Percentiles rank a stretch among this genome's conserved stretches.
Evolutionary conservation across 30 jellyfish, hydroid and myxozoan species (phyloP).

Genomic region (Haliclystus octoradiatus): DNA sequence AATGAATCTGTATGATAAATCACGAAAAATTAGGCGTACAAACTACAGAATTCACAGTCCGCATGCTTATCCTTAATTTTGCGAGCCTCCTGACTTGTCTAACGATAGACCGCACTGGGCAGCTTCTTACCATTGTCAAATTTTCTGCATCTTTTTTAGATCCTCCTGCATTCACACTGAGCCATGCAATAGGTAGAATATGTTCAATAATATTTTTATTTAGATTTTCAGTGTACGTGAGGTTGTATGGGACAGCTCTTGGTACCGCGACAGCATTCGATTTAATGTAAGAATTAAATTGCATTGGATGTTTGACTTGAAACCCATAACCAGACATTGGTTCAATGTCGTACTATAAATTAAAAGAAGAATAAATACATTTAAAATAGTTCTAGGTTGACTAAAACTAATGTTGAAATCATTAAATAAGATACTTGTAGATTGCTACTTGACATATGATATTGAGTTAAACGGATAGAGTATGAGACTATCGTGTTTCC

Average conservation of each 20-base stretch:
- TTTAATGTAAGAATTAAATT: slow-evolving; percentile 20
- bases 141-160: not conserved
- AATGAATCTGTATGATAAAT: too few relatives aligned
- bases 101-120: too few relatives aligned
- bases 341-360: slow-evolving; percentile 20
- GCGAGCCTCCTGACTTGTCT: too few relatives aligned
- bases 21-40: too few relatives aligned
- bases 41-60: too few relatives aligned
- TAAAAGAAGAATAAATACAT: not conserved
- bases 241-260: slow-evolving; percentile 30
- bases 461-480: too few relatives aligned
- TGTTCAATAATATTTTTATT: slow-evolving; percentile 2
- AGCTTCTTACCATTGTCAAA: slow-evolving; percentile 14
- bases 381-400: too few relatives aligned
- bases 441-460: too few relatives aligned
- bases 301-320: slow-evolving; percentile 6
- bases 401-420: too few relatives aligned
- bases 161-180: slow-evolving; percentile 7
- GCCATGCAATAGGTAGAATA: slow-evolving; percentile 36
- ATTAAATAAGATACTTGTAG: too few relatives aligned
- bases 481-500: too few relatives aligned
- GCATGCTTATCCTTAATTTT: too few relatives aligned
- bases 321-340: slow-evolving; percentile 32
- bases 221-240: slow-evolving; percentile 15
- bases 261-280: slow-evolving; percentile 24